These are phyloP conservation scores for Dinothrombium tinctorium DNA, from an alignment of 1,140 invertebrate species.

Conservation along the genomic window DNA sequence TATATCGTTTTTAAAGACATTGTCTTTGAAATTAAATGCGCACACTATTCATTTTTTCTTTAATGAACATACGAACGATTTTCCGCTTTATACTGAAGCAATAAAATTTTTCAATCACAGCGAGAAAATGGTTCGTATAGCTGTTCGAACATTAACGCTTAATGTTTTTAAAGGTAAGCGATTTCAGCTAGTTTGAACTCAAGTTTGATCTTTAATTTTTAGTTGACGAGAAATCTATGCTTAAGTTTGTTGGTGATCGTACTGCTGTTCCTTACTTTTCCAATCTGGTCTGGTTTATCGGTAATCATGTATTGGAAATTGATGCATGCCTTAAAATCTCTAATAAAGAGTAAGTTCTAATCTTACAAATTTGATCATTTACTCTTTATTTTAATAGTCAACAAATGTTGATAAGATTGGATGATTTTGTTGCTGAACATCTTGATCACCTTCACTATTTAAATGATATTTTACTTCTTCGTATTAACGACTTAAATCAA, in stretches of 20 bases:
- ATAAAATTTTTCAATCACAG: conserved; percentile 98
- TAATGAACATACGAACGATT: conserved; percentile 98
- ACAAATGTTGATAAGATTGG: conserved; percentile 54
- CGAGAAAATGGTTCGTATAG: conserved; percentile 96
- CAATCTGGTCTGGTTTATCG: conserved; percentile 98
- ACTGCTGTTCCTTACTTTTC: conserved; percentile 94
- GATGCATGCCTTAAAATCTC: conserved; percentile 64
- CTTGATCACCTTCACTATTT: conserved; percentile 93
- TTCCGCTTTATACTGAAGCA: conserved; percentile 93
- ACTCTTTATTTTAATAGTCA: conserved; percentile 40
- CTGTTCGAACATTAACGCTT: conserved; percentile 82
- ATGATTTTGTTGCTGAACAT: conserved; percentile 88
- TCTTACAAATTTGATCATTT: conserved; percentile 4
- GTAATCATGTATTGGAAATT: conserved; percentile 86
- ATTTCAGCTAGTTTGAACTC: conserved; percentile 1
- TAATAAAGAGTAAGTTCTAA: conserved; percentile 6
- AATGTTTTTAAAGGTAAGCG: conserved; percentile 57
- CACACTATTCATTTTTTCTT: conserved; percentile 99
- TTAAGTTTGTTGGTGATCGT: conserved; percentile 77
- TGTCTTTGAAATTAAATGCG: conserved; percentile 91
- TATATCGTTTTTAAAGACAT: conserved; percentile 92
- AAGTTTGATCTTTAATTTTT: conserved; percentile 18
- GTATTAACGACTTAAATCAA: conserved; percentile 76
- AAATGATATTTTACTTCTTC: conserved; percentile 80
- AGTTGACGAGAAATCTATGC: conserved; percentile 84